These are phyloP conservation scores for Drosophila eugracilis DNA, from an alignment of 1,140 invertebrate species.

Conservation along the genomic window DNA sequence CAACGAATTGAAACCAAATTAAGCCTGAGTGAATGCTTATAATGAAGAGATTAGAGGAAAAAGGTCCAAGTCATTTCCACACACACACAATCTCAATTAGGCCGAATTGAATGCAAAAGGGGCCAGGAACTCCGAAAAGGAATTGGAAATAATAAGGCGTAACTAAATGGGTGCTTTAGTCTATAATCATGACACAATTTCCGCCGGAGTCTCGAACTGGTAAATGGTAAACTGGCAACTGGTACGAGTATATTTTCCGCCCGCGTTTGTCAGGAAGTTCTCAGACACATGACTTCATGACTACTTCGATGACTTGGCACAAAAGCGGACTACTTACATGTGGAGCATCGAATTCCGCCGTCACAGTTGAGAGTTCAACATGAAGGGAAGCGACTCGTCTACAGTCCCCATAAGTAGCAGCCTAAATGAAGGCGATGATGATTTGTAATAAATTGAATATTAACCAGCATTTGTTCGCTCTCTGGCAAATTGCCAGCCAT, in stretches of 20 bases:
- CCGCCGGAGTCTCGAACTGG: conserved; percentile 43
- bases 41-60: conserved; percentile 59
- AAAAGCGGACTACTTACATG: conserved; percentile 30
- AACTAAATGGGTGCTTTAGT: conserved; percentile 83
- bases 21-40: conserved; percentile 39
- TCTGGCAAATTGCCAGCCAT: conserved; percentile 66
- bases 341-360: conserved; percentile 66
- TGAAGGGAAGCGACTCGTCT: conserved; percentile 41
- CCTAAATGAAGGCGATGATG: conserved; percentile 64
- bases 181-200: conserved; percentile 83
- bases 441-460: conserved; percentile 81
- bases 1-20: conserved; percentile 57
- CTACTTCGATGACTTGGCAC: conserved; percentile 67
- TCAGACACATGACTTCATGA: conserved; percentile 44
- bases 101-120: conserved; percentile 57
- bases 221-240: neutral
- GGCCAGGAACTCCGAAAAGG: conserved; percentile 18
- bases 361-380: conserved; percentile 79
- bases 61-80: conserved; percentile 74
- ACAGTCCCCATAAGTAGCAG: conserved; percentile 48
- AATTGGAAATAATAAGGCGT: conserved; percentile 81
- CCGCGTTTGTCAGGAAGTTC: conserved; percentile 69
- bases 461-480: conserved; percentile 67
- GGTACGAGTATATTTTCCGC: conserved; percentile 26
- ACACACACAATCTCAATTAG: conserved; percentile 67